Percentiles rank a stretch among this genome's conserved stretches.
phyloP scores from a whole-genome alignment of 64 coral and sea anemone genomes.

The Catalaphyllia jardinei region DNA sequence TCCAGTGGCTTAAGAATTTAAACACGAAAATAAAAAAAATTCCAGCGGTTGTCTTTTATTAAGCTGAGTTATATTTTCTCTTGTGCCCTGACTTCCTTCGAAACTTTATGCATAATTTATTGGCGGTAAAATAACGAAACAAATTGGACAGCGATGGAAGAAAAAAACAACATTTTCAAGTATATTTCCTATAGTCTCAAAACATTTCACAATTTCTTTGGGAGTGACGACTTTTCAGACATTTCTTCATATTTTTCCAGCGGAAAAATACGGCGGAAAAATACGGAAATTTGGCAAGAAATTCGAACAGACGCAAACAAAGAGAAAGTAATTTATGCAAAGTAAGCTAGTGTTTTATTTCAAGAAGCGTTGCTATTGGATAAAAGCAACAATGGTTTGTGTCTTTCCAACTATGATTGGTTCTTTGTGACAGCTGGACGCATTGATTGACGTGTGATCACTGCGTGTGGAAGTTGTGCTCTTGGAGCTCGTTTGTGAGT shows the following conservation, averaged over 20 bases:
- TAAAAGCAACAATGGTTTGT: constrained; percentile 28
- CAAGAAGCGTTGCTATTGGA: constrained; percentile 59
- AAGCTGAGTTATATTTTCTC: no score
- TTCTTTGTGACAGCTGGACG: constrained; percentile 49
- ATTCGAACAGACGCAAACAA: background rate
- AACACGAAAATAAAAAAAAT: no score
- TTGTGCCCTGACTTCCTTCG: no score
- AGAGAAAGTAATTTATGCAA: constrained; percentile 30
- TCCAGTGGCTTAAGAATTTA: no score
- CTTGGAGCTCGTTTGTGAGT: constrained; percentile 97
- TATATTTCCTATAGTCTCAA: background rate
- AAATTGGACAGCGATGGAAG: background rate
- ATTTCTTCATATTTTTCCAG: background rate
- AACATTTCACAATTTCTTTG: background rate
- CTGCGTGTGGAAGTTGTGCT: constrained; percentile 78
- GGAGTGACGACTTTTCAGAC: background rate
- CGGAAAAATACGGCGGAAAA: background rate
- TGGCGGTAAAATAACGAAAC: constrained; percentile 7
- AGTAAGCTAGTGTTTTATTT: constrained; percentile 39
- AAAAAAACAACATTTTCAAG: background rate
- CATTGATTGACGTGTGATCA: constrained; percentile 87
- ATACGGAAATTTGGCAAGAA: background rate
- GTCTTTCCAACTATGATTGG: constrained; percentile 50
- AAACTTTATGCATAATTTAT: constrained; percentile 39
- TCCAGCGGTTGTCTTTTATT: no score